Base-by-base conservation (phyloP, 30 jellyfish, hydroid and myxozoan genomes). In the Pelagia noctiluca region DNA sequence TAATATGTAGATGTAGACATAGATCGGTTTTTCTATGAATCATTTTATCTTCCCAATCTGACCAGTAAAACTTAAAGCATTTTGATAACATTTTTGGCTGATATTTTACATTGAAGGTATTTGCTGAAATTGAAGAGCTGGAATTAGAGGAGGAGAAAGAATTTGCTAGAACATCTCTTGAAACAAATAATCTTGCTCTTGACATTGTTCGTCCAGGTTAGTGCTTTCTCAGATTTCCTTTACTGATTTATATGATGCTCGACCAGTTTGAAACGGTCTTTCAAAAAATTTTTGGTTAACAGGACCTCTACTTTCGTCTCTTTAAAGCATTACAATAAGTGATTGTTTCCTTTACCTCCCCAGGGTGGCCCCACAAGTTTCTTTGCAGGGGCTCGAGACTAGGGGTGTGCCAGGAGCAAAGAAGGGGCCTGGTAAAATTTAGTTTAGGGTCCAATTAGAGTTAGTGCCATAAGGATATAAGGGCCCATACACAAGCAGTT, bases 41-140 rank as follows among this genome's bases (percentile, higher is more conserved):
- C 16, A 5, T 5, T 5, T 42, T 16, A 42, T 16, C 8, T 42
- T 16, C 57, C 16, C 16, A 16, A 5, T 5, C 16, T 42, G 57
- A 16, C 57, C 16, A 42, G 16, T 5, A 42, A 16, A 5, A 5
- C 16, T 42, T 8, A 42, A 42, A 42, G 16, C 16, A 42, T 42
- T 5, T 42, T 42, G 57, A 8, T 16, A 5, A 42, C 57, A 42
- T 42, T 8, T 5, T 42, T 8, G 16, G 8, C 16, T 8, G 57
- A 42, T 42, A 16, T 16, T 5, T 16, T 42, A 16, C 16, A 10
- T 52, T 52, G 7, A 4, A 52, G 68, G 26, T 52, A 4, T 19
- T 52, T 52, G 68, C 68, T 52, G 68, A 52, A 52, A 52, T 52
- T 52, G 68, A 52, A 52, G 68, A 52, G 26, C 26, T 3, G 2